phyloP scores from a whole-genome alignment of 2,113 vertebrate genomes.

The Zosterops borbonicus region DNA sequence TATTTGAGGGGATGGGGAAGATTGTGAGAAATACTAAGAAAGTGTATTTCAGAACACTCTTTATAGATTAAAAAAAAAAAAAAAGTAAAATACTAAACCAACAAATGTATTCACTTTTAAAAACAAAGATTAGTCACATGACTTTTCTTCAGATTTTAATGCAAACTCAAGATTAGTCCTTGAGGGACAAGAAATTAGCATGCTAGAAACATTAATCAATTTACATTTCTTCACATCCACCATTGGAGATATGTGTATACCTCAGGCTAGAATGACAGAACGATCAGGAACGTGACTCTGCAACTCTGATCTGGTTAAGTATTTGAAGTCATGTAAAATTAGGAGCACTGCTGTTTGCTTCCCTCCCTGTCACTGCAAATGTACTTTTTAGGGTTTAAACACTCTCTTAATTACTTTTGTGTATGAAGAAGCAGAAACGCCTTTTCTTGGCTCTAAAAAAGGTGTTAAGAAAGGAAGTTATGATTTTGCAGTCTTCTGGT shows the following conservation, averaged over 20 bases:
- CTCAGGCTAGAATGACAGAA: background rate
- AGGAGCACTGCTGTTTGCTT: background rate
- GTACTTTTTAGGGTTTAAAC: background rate
- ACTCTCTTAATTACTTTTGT: background rate
- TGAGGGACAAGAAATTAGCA: background rate
- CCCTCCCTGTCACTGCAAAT: background rate
- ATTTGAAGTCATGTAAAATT: background rate
- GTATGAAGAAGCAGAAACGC: background rate
- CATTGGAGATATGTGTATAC: background rate
- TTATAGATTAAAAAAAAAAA: background rate
- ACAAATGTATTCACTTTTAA: background rate
- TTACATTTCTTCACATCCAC: background rate
- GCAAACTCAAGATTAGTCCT: background rate
- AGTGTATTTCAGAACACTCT: background rate
- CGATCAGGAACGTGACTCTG: background rate
- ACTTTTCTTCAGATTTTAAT: background rate
- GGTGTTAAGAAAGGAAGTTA: background rate
- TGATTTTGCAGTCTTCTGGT: background rate
- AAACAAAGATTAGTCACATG: background rate
- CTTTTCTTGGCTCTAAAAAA: background rate
- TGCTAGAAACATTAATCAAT: background rate
- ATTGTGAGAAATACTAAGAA: background rate
- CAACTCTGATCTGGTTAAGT: background rate
- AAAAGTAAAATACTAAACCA: background rate
- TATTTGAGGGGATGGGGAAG: accelerated